Evolutionary conservation across 2,797 vertebrate genomes (phyloP).

Genomic region (Phrynocephalus forsythii): DNA sequence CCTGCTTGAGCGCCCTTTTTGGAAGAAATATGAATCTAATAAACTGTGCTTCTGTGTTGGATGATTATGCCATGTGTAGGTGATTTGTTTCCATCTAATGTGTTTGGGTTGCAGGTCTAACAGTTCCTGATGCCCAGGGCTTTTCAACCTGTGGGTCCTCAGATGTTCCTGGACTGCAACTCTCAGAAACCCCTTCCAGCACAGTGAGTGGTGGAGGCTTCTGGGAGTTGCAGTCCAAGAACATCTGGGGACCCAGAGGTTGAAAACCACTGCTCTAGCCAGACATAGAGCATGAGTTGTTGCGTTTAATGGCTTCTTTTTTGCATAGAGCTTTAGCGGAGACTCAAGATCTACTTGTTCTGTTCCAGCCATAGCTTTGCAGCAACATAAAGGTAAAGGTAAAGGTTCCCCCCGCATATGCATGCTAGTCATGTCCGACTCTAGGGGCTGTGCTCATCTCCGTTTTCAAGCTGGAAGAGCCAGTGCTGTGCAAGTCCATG

Average conservation of each 20-base stretch:
- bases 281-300: not conserved
- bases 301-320: not conserved
- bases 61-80: not conserved
- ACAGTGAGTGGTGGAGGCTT: too few relatives aligned
- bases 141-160: too few relatives aligned
- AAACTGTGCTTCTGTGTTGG: not conserved
- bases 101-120: not conserved
- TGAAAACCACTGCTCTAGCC: not conserved
- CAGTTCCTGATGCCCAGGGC: not conserved
- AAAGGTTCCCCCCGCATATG: too few relatives aligned
- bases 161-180: too few relatives aligned
- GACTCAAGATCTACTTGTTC: slow-evolving; percentile 22
- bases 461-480: too few relatives aligned
- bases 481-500: too few relatives aligned
- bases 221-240: too few relatives aligned
- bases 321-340: not conserved
- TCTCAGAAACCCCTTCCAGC: too few relatives aligned
- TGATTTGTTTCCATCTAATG: not conserved
- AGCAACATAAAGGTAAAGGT: not conserved
- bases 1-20: not conserved
- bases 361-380: accelerated
- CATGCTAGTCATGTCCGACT: too few relatives aligned
- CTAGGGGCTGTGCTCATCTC: too few relatives aligned
- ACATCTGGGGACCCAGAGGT: too few relatives aligned
- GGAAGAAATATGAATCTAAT: not conserved